A percentile compares a stretch with the other conserved stretches of the same genome.
phyloP scores from a whole-genome alignment of 2,113 vertebrate species.

The Origma solitaria region DNA sequence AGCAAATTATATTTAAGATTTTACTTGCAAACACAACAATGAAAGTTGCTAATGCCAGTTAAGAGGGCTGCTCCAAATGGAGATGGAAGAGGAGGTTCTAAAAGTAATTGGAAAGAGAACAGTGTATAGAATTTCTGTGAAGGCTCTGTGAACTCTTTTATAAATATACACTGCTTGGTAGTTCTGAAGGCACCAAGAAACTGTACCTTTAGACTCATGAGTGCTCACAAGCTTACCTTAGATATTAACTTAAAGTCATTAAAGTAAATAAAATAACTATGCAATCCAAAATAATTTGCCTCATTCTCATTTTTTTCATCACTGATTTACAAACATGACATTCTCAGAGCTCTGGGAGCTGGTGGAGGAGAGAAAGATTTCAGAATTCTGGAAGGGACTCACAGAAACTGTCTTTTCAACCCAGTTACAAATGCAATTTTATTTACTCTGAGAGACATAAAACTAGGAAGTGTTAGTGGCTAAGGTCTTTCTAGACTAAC shows the following conservation, averaged over 20 bases:
- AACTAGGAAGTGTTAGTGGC: background rate
- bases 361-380: background rate
- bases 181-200: background rate
- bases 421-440: background rate
- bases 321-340: background rate
- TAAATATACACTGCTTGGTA: background rate
- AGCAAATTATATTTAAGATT: background rate
- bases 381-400: background rate
- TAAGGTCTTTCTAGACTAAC: background rate
- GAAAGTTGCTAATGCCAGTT: background rate
- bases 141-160: background rate
- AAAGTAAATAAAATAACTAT: background rate
- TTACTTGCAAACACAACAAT: background rate
- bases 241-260: background rate
- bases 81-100: background rate
- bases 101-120: background rate
- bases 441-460: background rate
- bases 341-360: background rate
- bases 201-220: rapidly evolving
- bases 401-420: background rate
- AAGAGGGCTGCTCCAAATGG: background rate
- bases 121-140: background rate
- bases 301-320: background rate
- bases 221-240: background rate
- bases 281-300: background rate